Base-by-base conservation (phyloP, 2,888 invertebrate genomes). In the Coleophora flavipennella region DNA sequence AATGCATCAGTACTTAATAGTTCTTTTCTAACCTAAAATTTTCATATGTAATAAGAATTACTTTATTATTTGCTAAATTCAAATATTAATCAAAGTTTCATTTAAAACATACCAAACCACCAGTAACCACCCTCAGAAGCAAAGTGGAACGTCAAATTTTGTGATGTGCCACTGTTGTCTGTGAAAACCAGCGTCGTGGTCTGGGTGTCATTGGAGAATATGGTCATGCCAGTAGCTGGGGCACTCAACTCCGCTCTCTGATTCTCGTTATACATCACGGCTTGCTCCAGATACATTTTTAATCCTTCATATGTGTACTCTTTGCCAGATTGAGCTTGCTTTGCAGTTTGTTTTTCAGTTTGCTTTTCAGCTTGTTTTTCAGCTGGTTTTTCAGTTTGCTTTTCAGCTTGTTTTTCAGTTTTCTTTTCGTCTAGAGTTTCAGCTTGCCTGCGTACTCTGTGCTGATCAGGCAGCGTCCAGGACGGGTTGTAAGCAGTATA, bases 401-500 rank as follows among this genome's bases (percentile, higher is more conserved):
- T n/a, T n/a, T n/a, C n/a, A n/a, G n/a, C n/a, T n/a, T n/a, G n/a
- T n/a, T n/a, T n/a, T n/a, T n/a, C n/a, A n/a, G n/a, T n/a, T n/a
- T n/a, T n/a, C n/a, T n/a, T n/a, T n/a, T n/a, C n/a, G n/a, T n/a
- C n/a, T n/a, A n/a, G 20, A 20, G 20, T 20, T 11, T 29, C 39
- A 1, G 59, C 62, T 11, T 72, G 70, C 42, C 83, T 76, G 26
- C 78, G 73, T 0, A 54, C 52, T 2, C 80, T 59, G 31, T 76
- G 71, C 0, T 45, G 50, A 1, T 55, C 59, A 0, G 70, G 49
- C 1, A 78, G 54, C 0, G 60, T 64, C 80, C 77, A 81, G 0
- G 90, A 89, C 1, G 88, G 86, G 48, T 81, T 77, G 26, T 72
- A 65, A 0, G 86, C 88, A 0, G 90, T 90, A 53, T 89, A 89